Evolutionary conservation across 2,797 vertebrate genomes (phyloP).

Genomic region (Allobates femoralis): DNA sequence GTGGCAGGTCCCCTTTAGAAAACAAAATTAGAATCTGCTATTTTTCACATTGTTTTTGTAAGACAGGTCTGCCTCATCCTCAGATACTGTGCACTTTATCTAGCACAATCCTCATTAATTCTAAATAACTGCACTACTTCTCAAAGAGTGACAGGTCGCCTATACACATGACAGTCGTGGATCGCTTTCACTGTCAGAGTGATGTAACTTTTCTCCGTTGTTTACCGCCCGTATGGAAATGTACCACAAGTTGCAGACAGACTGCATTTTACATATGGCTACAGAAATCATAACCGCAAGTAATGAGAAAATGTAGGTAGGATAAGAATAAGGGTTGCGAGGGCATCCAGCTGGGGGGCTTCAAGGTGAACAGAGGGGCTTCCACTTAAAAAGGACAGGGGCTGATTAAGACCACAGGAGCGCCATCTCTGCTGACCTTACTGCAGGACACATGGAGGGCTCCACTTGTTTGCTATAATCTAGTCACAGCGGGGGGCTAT

Average conservation of each 20-base stretch:
- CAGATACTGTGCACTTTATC: not conserved
- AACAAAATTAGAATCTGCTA: no score
- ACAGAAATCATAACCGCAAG: not conserved
- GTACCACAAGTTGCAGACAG: not conserved
- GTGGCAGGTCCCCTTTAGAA: no score
- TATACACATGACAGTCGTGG: not conserved
- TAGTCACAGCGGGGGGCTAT: conserved; percentile 22
- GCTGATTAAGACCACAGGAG: conserved; percentile 4
- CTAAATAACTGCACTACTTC: conserved; percentile 17
- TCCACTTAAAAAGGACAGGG: conserved; percentile 4
- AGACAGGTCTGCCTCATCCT: conserved; percentile 3
- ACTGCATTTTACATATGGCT: not conserved
- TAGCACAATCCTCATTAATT: conserved; percentile 48
- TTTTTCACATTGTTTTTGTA: no score
- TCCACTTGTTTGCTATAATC: conserved; percentile 9
- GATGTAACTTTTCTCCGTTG: not conserved
- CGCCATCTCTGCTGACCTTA: not conserved
- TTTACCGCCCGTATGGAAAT: no score
- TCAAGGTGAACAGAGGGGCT: not conserved
- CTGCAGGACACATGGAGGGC: not conserved
- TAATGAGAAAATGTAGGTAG: not conserved
- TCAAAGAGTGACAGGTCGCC: not conserved
- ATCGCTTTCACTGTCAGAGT: not conserved
- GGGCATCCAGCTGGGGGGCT: not conserved
- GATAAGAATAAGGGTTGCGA: not conserved